These are phyloP conservation scores for Steinernema scapterisci DNA, from an alignment of 2,888 invertebrate species.

Conservation along the genomic window DNA sequence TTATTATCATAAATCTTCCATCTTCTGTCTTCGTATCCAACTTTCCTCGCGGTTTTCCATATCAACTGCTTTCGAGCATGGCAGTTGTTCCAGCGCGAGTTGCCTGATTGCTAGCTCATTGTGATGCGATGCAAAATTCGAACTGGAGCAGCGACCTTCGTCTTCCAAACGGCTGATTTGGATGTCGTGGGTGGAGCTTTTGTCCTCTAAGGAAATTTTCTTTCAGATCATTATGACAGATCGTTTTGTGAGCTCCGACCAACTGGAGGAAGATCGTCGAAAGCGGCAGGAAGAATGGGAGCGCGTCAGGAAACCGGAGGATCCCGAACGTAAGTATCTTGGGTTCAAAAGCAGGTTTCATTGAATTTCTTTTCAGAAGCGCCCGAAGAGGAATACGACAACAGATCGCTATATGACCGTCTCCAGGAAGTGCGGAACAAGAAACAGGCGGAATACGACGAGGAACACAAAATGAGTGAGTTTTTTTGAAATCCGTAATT, in stretches of 20 bases:
- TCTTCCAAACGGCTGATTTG: too few species aligned
- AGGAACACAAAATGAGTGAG: slow-evolving; percentile 91
- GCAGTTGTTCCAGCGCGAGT: neutral
- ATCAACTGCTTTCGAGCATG: too few species aligned
- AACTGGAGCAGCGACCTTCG: too few species aligned
- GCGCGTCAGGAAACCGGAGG: slow-evolving; percentile 84
- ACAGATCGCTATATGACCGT: slow-evolving; percentile 85
- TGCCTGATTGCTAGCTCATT: neutral
- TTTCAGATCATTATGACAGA: slow-evolving; percentile 44
- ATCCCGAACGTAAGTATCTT: slow-evolving; percentile 79
- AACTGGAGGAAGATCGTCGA: slow-evolving; percentile 80
- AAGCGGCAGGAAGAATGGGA: slow-evolving; percentile 95
- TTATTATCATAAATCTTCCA: too few species aligned
- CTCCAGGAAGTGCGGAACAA: slow-evolving; percentile 89
- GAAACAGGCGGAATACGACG: slow-evolving; percentile 91
- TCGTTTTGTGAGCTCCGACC: slow-evolving; percentile 83
- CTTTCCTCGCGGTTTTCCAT: too few species aligned
- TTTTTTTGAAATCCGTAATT: neutral
- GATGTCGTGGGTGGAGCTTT: neutral
- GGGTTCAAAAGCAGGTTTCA: neutral
- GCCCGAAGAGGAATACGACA: slow-evolving; percentile 84
- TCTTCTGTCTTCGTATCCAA: too few species aligned
- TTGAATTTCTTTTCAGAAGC: slow-evolving; percentile 74
- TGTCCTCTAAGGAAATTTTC: neutral
- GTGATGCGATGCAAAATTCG: neutral